A percentile compares a stretch with the other conserved stretches of the same genome.
Evolutionary conservation across 2,113 vertebrate genomes (phyloP).

Genomic region (Cavia aperea): DNA sequence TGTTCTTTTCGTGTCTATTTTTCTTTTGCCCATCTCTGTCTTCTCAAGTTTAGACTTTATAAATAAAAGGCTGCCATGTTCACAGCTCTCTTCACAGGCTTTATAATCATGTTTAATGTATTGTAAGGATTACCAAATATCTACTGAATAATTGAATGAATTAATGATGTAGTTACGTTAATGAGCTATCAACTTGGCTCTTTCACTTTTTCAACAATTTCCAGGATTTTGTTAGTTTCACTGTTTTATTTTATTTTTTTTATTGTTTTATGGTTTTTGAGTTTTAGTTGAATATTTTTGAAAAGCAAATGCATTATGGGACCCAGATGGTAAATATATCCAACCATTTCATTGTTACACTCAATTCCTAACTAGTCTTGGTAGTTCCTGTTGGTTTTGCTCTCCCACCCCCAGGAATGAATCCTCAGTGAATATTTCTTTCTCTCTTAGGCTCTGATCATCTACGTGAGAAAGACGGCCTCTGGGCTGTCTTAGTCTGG

Average conservation of each 20-base stretch:
- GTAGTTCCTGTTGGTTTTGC: conserved; percentile 2
- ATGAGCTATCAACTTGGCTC: neutral
- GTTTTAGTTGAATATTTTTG: conserved; percentile 26
- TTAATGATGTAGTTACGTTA: neutral
- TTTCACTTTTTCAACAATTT: neutral
- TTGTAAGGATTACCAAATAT: neutral
- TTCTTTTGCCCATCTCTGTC: neutral
- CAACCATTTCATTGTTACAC: neutral
- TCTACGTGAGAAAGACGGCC: conserved; percentile 95
- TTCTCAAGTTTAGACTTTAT: neutral
- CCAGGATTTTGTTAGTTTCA: neutral
- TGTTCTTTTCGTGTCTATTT: neutral
- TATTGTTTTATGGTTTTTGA: conserved; percentile 9
- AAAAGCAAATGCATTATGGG: neutral
- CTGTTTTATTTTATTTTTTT: neutral
- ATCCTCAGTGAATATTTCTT: conserved; percentile 30
- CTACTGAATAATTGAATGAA: neutral
- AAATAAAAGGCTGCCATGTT: neutral
- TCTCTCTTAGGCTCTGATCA: conserved; percentile 89
- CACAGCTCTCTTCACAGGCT: neutral
- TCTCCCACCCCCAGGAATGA: neutral
- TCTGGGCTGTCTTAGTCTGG: conserved; percentile 97
- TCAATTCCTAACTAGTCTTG: neutral
- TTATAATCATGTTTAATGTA: neutral
- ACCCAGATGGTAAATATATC: neutral